phyloP scores from a whole-genome alignment of 2,888 invertebrate genomes.

The Lottia gigantea region DNA sequence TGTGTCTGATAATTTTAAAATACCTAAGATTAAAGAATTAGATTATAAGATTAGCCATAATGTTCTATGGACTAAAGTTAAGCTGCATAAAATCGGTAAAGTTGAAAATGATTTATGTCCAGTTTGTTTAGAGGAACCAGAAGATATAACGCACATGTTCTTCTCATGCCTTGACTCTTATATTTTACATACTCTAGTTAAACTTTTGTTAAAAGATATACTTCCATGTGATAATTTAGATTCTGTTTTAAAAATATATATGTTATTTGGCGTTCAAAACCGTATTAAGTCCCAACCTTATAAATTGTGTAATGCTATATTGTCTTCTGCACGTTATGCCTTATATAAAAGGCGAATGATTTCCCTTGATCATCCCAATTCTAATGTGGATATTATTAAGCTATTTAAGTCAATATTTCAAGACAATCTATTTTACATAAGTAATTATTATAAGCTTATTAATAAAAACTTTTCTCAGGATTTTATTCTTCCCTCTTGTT shows the following conservation, averaged over 20 bases:
- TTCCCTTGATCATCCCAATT: neutral
- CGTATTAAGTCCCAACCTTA: neutral
- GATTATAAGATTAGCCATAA: neutral
- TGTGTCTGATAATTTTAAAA: neutral
- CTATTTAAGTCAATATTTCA: neutral
- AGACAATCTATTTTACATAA: neutral
- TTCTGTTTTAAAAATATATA: neutral
- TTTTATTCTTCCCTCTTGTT: neutral
- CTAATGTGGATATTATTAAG: neutral
- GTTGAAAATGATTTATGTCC: neutral
- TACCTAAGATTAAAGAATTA: neutral
- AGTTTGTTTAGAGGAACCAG: neutral
- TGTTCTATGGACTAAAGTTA: neutral
- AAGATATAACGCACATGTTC: neutral
- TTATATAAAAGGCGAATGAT: slow-evolving; percentile 2
- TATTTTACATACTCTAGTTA: no score
- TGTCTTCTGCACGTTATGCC: neutral
- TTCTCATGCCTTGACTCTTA: neutral
- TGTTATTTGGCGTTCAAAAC: neutral
- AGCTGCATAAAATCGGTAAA: neutral
- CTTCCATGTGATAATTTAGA: no score
- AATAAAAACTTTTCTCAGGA: neutral
- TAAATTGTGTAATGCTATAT: neutral
- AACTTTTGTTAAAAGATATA: no score
- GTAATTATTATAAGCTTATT: neutral